Evolutionary conservation across 2,113 vertebrate species (phyloP), one percentile per base, ranked within the genome.

Genomic region (Cynocephalus volans): DNA sequence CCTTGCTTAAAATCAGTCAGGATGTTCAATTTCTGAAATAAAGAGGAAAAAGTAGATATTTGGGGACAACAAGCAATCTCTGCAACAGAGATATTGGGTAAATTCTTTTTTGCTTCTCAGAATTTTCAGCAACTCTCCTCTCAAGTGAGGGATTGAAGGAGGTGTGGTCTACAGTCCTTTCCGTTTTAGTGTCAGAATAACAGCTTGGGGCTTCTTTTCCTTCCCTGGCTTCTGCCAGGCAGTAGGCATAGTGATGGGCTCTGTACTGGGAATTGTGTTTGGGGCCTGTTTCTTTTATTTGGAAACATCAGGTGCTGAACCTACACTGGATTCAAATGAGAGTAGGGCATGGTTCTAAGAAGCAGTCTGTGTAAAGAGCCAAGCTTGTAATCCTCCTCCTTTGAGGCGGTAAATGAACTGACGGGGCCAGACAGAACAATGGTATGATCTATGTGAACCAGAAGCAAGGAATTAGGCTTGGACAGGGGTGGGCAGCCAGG

Each of bases 261-360:
- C 36, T 45, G 28, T n/a, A 23, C 18, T 73, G 33, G 33, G 21
- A 50, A 54, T 88, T 64, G 58, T 24, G 36, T 87, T 96, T 72
- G 48, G 19, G 64, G 11, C 36, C 41, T 5, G 0, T 87, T 84
- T 90, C 45, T 67, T 81, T 97, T 77, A 81, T 97, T 89, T 96
- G 77, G 86, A 77, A 76, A 60, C 7, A 70, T 64, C 58, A 73
- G 67, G 26, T 64, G 13, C 56, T 77, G 19, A 65, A 21, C 15
- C 12, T 26, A 36, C 1, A 4, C 18, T 14, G 28, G 60, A 90
- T 90, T 88, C 85, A 28, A 64, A 31, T 41, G 69, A 72, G 45
- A 94, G 21, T 33, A 50, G 64, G 24, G 0, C 33, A 31, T 41
- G 10, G 3, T 41, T 93, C 54, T 67, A 26, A 88, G 76, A 48